phyloP scores from a whole-genome alignment of 2,888 invertebrate genomes.

The Amblyjoppa fuscipennis region DNA sequence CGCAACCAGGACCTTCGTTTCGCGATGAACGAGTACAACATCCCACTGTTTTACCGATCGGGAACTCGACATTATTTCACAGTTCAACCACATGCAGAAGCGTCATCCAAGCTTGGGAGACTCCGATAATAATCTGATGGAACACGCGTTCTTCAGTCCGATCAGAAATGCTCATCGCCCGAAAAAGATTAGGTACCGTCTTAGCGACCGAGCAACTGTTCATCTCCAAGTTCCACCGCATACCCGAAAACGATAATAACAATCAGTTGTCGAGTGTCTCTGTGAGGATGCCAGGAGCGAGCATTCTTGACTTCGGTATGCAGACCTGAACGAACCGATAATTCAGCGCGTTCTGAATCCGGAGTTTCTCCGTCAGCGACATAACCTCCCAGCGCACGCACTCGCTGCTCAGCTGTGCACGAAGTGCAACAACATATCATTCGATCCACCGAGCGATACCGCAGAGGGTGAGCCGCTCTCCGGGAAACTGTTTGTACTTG shows the following conservation, averaged over 20 bases:
- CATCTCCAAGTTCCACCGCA: too few species aligned
- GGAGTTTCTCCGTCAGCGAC: conserved; percentile 22
- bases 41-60: too few species aligned
- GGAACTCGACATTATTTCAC: too few species aligned
- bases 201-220: too few species aligned
- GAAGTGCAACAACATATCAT: conserved; percentile 9
- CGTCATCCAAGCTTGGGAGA: too few species aligned
- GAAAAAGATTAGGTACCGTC: too few species aligned
- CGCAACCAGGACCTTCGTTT: not conserved
- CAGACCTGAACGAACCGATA: conserved; percentile 11
- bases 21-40: too few species aligned
- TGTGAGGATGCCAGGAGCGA: not conserved
- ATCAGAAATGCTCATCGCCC: too few species aligned
- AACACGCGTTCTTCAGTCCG: too few species aligned
- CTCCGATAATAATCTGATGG: too few species aligned
- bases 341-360: not conserved
- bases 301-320: conserved; percentile 31
- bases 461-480: conserved; percentile 32
- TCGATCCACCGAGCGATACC: conserved; percentile 14
- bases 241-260: not conserved
- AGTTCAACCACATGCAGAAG: too few species aligned
- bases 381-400: not conserved
- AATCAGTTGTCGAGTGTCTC: not conserved
- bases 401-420: conserved; percentile 38
- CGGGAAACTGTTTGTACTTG: conserved; percentile 29